Base-by-base conservation (phyloP, 2,113 vertebrate genomes). In the Microtus montanus region DNA sequence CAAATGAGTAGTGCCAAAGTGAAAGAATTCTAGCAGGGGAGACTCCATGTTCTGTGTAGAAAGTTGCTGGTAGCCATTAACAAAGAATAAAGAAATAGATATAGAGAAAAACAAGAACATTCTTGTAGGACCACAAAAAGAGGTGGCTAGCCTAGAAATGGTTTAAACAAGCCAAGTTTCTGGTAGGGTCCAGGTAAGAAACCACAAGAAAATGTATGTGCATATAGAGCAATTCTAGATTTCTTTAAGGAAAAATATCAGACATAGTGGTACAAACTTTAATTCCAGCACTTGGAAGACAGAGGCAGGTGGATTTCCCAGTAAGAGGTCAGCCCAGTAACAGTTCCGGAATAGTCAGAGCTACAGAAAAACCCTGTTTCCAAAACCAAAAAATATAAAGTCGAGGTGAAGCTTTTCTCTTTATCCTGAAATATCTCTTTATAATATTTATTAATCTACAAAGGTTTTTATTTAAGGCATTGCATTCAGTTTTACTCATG, bases 121-220 rank as follows among this genome's bases (percentile, higher is more conserved):
- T 73, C 38, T 71, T 68, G 58, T 6, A 30, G 70, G 64, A 78
- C 30, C 77, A 85, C 89, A 91, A 26, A 94, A 61, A 87, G 33
- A 17, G 10, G 24, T 24, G 70, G n/a, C 92, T 24, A 26, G 47
- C 19, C 30, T 4, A 90, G 58, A 90, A 88, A 52, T 71, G 74
- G 63, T 87, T 74, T 52, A 80, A 93, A 73, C 11, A 77, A 66
- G n/a, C 58, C 86, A 87, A 89, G 47, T 28, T 89, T 77, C 54
- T 75, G 5, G 33, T 26, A 84, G 82, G 49, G n/a, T 94, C 74
- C 89, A 89, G 83, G 89, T 64, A 95, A 94, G 71, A 91, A 22
- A 84, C 15, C 1, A 54, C 3, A 93, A 91, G 61, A 91, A 89
- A 95, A 90, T 70, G 0, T 41, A 77, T 30, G 54, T 83, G 49